Base-by-base conservation (phyloP, 2,797 vertebrate species). In the Sebastes itinus region DNA sequence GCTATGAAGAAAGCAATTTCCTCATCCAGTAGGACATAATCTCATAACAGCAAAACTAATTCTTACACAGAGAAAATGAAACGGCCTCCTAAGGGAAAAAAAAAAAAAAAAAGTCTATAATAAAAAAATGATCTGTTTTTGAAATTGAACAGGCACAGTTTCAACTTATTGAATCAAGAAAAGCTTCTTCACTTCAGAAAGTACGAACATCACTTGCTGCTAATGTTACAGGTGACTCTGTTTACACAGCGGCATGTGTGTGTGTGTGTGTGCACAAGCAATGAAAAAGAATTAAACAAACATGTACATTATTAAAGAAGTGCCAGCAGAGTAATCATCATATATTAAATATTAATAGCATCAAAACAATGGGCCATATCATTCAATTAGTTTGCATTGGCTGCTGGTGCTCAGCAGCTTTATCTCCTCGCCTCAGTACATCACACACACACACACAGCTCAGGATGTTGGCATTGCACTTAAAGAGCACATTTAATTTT, bases 401-500 rank as follows among this genome's bases (percentile, higher is more conserved):
- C 69, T 60, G 32, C 20, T n/a, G 69, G 23, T 10, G 72, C 72
- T 68, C 56, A 2, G 65, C 55, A 49, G 71, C 61, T 75, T 78
- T 77, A 76, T 85, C 77, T 80, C 11, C 33, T 72, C 12, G 18
- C 35, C 67, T 72, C 67, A n/a, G 71, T 80, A 16, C 72, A 30
- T 82, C 69, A 46, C 76, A 9, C 72, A 72, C 28, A 30, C 71
- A 23, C 42, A 49, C 42, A 49, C 16, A 3, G 70, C 68, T 81
- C 78, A 66, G 55, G 52, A 75, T 74, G 67, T 70, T 80, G 63
- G 76, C 62, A 58, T 78, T 25, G 38, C 70, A 46, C 61, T 85
- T 80, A 76, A 89, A 83, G 76, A 83, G 54, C 65, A 74, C 70
- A 64, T 91, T 86, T 85, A 59, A 87, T 91, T 87, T 86, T 82